Percentiles rank a stretch among this genome's conserved stretches.
phyloP scores from a whole-genome alignment of 2,888 invertebrate genomes.

The Idaea dimidiata region DNA sequence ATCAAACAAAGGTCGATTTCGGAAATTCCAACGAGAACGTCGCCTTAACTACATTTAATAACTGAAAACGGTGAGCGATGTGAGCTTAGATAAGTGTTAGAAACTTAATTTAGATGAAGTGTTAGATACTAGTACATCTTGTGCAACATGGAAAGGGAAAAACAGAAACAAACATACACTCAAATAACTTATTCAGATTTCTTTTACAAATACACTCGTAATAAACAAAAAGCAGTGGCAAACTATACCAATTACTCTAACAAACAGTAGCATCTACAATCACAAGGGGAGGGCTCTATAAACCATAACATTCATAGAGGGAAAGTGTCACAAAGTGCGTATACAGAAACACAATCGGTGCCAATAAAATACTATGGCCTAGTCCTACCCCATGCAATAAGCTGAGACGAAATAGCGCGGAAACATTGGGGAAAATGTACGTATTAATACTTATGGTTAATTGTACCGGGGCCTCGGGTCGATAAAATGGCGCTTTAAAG shows the following conservation, averaged over 20 bases:
- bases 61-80: too few species aligned
- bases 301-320: conserved; percentile 72
- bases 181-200: not conserved
- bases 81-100: too few species aligned
- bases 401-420: conserved; percentile 73
- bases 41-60: too few species aligned
- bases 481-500: conserved; percentile 50
- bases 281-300: conserved; percentile 51
- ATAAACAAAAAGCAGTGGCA: conserved; percentile 32
- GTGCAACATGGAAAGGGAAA: not conserved
- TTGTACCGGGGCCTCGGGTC: conserved; percentile 55
- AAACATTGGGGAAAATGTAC: conserved; percentile 72
- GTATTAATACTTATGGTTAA: conserved; percentile 79
- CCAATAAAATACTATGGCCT: conserved; percentile 70
- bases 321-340: conserved; percentile 70
- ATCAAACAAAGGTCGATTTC: too few species aligned
- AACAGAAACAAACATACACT: not conserved
- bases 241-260: conserved; percentile 42
- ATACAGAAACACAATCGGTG: conserved; percentile 71
- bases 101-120: too few species aligned
- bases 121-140: too few species aligned
- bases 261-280: conserved; percentile 41
- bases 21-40: too few species aligned
- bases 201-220: conserved; percentile 1
- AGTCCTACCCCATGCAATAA: conserved; percentile 73